Evolutionary conservation across 1,140 invertebrate species (phyloP).

Genomic region (Lordiphosa mommai): DNA sequence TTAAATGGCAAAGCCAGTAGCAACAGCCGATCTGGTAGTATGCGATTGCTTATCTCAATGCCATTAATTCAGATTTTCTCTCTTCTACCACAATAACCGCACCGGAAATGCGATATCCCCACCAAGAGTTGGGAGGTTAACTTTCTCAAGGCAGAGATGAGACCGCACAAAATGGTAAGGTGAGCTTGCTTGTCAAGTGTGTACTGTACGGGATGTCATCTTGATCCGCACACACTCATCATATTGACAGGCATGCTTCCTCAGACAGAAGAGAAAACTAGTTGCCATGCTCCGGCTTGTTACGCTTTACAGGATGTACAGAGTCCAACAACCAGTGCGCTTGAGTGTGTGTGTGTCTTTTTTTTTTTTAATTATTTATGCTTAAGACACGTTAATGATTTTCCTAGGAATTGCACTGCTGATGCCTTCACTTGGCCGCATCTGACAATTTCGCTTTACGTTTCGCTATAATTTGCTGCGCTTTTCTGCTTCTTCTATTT

Average conservation of each 20-base stretch:
- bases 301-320: conserved; percentile 48
- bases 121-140: conserved; percentile 25
- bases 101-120: conserved; percentile 66
- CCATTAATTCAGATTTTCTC: conserved; percentile 40
- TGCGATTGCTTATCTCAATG: conserved; percentile 39
- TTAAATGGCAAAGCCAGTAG: conserved; percentile 35
- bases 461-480: conserved; percentile 32
- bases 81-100: conserved; percentile 54
- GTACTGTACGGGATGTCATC: conserved; percentile 26
- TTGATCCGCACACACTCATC: conserved; percentile 31
- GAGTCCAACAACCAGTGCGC: conserved; percentile 33
- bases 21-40: conserved; percentile 2
- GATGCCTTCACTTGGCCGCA: conserved; percentile 13
- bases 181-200: conserved; percentile 31
- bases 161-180: conserved; percentile 50
- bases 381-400: conserved; percentile 75
- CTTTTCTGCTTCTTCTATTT: conserved; percentile 10
- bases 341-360: conserved; percentile 22
- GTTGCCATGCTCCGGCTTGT: conserved; percentile 30
- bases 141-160: conserved; percentile 48
- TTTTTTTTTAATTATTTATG: conserved; percentile 73
- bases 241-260: conserved; percentile 64
- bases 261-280: conserved; percentile 19
- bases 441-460: neutral
- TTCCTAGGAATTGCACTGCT: conserved; percentile 51